Conservation (phyloP, 1,140 invertebrate genomes). For the Elysia chlorotica region DNA sequence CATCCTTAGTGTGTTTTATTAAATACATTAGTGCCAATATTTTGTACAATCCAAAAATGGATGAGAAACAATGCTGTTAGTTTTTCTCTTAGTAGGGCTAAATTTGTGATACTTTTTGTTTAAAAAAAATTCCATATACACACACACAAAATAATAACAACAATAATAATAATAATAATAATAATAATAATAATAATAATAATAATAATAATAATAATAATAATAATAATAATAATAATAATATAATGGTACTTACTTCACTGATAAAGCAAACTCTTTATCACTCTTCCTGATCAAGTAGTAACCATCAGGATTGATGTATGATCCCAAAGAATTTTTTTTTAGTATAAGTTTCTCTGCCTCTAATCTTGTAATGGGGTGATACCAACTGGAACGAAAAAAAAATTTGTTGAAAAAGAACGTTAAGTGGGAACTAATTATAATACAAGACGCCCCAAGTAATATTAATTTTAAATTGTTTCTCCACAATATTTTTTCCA, state of each 20-base stretch:
- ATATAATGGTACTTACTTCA: conserved; percentile 12
- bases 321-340: background rate
- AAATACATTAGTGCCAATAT: too few relatives aligned
- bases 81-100: background rate
- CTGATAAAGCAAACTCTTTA: conserved; percentile 21
- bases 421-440: background rate
- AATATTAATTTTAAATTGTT: background rate
- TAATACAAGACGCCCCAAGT: background rate
- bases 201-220: background rate
- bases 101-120: background rate
- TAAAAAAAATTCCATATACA: background rate
- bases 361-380: conserved; percentile 1
- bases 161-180: background rate
- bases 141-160: background rate
- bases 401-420: background rate
- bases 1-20: too few relatives aligned
- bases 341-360: conserved; percentile 11
- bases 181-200: background rate
- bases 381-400: conserved; percentile 12
- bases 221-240: background rate
- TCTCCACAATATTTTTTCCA: background rate
- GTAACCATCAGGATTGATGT: conserved; percentile 7
- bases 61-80: too few relatives aligned
- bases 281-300: conserved; percentile 22
- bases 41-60: too few relatives aligned